These are phyloP conservation scores for Eupithecia centaureata DNA, from an alignment of 2,888 invertebrate genomes.

Conservation along the genomic window DNA sequence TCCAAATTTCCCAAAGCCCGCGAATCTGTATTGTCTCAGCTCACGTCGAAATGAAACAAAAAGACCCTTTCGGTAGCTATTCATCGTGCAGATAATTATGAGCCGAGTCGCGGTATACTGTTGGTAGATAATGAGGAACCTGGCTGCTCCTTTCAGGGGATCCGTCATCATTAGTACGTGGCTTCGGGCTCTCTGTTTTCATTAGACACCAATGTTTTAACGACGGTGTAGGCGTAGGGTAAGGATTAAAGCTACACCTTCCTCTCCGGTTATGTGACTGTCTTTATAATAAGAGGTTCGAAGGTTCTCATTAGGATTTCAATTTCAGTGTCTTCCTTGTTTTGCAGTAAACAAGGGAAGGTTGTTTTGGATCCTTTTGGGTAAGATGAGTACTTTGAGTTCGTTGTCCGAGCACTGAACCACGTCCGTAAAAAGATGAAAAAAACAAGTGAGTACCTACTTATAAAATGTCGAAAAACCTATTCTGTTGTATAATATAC, in stretches of 20 bases:
- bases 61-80: conserved; percentile 42
- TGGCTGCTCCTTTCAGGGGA: conserved; percentile 72
- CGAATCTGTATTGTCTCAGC: conserved; percentile 39
- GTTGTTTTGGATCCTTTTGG: background rate
- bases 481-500: too few species aligned
- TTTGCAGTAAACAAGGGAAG: conserved; percentile 7
- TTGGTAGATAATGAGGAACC: conserved; percentile 74
- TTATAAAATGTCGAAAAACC: too few species aligned
- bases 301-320: conserved; percentile 29
- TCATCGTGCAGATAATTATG: conserved; percentile 63
- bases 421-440: too few species aligned
- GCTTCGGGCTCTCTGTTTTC: conserved; percentile 74
- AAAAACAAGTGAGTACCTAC: too few species aligned
- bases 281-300: conserved; percentile 19
- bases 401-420: background rate
- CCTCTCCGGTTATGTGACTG: conserved; percentile 29
- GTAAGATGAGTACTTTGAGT: background rate
- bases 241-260: conserved; percentile 54
- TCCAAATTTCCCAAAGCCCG: conserved; percentile 34
- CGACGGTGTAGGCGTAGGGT: conserved; percentile 54
- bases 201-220: conserved; percentile 76
- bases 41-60: conserved; percentile 48
- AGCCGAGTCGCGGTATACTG: conserved; percentile 53
- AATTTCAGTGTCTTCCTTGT: conserved; percentile 24
- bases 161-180: conserved; percentile 78